Base-by-base conservation (phyloP, 2,888 invertebrate genomes). In the Biston betularia region DNA sequence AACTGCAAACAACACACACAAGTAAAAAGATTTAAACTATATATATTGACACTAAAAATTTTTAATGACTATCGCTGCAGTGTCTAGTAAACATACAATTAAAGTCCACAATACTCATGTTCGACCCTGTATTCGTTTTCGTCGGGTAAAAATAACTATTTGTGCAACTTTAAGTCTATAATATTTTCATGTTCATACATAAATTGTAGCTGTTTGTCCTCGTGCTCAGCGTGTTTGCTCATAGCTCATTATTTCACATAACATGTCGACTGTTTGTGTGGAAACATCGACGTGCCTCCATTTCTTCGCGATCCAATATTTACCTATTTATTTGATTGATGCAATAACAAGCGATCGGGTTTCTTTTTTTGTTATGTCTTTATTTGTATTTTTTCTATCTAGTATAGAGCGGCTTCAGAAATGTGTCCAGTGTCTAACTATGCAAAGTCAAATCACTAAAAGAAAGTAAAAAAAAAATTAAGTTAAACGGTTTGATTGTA, bases 191-290 rank as follows among this genome's bases (percentile, higher is more conserved):
- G 24, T 56, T 61, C 44, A 33, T 65, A 57, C 60, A 65, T 64
- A 62, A 65, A 59, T 50, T 61, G 57, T 80, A 15, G 15, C 35
- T 68, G 78, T 81, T 83, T 83, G 79, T 80, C 74, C 79, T 79
- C 82, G 77, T 81, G 79, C 81, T 79, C 72, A 74, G 76, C 63
- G 63, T 88, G 81, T 89, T 88, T 90, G 83, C 80, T 75, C 80
- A 76, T 75, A 78, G 84, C 87, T 90, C 90, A 89, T 90, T 90
- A 90, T 89, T 87, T 86, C 79, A 79, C 77, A 75, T 83, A 80
- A 78, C 85, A 79, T 80, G 78, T 75, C 73, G 65, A 75, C 72
- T 84, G 80, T 86, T 84, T 84, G 81, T 78, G 78, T 79, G 73
- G 79, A 79, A 80, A 87, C 79, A 80, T 81, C 80, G 81, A 80